Evolutionary conservation across 1,140 invertebrate species (phyloP), one percentile per base, ranked within the genome.

Genomic region (Amphibalanus amphitrite): DNA sequence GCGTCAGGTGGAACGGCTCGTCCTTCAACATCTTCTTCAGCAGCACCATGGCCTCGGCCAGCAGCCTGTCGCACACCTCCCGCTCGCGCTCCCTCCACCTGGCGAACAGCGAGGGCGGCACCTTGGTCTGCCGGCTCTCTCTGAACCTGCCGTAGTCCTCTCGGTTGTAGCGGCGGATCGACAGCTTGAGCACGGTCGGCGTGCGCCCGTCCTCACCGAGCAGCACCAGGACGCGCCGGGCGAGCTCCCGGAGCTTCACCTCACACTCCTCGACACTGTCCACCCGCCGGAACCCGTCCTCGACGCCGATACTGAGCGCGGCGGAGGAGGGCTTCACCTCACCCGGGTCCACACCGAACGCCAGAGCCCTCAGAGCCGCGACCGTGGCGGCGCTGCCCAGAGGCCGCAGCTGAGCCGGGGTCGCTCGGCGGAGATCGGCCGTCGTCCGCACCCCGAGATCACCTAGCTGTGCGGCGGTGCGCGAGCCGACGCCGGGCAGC

Each of bases 1-100:
- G 79, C 13, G 88, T 90, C 73, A 91, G 84, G 79, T 89, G 88
- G 80, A 90, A 90, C 70, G 87, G 86, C 80, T 88, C 87, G 71
- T 86, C 82, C 76, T 89, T 84, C 68, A 90, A 85, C 70, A 88
- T 82, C 77, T 88, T 86, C 77, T 86, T 85, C 76, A 90, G 90
- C 69, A 90, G 81, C 75, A 85, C 85, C 86, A 90, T 88, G 20
- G 88, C 84, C 67, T 86, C 83, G n/a, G 82, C 82, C 72, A 90
- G 79, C 47, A 91, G 82, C 78, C 87, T 88, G 20, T 84, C 81
- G 75, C 86, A 70, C 40, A 72, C 69, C 67, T 67, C 68, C 40
- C 71, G 69, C 29, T n/a, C 71, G 82, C 67, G 86, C 84, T 26
- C 82, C 82, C 73, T 80, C 77, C 29, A 28, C 29, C 28, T 15